Conservation (phyloP, 2,797 vertebrate genomes). For the Erethizon dorsatum region DNA sequence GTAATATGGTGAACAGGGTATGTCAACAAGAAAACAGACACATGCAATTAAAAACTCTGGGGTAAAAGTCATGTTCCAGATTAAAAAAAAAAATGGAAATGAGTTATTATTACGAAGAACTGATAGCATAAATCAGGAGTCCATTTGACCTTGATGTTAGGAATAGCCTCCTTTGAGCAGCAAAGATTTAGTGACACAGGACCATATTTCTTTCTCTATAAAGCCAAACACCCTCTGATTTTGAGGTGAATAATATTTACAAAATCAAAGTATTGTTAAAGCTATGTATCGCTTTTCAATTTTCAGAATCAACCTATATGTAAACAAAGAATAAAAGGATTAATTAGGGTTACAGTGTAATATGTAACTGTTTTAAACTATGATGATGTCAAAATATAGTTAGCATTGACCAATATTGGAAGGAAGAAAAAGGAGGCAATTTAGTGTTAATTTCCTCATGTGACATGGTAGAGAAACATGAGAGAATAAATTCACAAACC, state of each 20-base stretch:
- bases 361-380: constrained; percentile 37
- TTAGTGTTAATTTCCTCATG: background rate
- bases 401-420: background rate
- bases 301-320: background rate
- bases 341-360: background rate
- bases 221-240: background rate
- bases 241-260: background rate
- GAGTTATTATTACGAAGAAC: background rate
- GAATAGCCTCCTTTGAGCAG: background rate
- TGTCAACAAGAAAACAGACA: constrained; percentile 5
- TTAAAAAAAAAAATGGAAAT: constrained; percentile 1
- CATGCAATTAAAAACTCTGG: background rate
- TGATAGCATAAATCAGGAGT: background rate
- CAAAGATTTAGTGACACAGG: background rate
- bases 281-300: constrained; percentile 37
- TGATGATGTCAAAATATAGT: constrained; percentile 6
- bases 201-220: background rate
- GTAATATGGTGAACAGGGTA: background rate
- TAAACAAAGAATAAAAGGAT: constrained; percentile 36
- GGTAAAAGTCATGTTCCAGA: background rate
- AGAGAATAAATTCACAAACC: constrained; percentile 28
- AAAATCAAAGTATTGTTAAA: background rate
- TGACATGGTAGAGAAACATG: background rate
- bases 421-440: background rate
- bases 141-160: background rate